Evolutionary conservation across 2,797 vertebrate species (phyloP), one percentile per base, ranked within the genome.

Genomic region (Typhlichthys subterraneus): DNA sequence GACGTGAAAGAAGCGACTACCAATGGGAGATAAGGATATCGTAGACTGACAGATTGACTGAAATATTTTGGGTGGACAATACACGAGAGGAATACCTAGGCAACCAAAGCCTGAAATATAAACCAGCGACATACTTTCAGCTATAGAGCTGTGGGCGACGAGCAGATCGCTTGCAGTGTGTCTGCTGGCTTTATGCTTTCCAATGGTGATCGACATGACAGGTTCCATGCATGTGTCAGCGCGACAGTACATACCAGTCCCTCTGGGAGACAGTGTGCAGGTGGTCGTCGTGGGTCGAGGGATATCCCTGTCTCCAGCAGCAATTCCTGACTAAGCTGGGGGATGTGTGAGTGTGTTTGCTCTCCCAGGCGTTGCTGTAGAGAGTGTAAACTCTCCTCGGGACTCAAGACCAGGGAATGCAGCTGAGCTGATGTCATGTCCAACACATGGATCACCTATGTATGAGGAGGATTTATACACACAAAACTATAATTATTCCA

Each of bases 401-500:
- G 84, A 46, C 88, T 90, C 86, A 99, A 85, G 61, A 94, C 87
- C 79, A 97, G 93, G 0, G 98, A 98, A 84, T 98, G 93, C 38
- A 98, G 93, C 89, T 96, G 95, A 68, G 97, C 95, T 70, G 98
- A 97, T 1, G 96, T 97, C 97, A 99, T 99, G 85, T 99, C 98
- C 79, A 99, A 84, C 77, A 99, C 94, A 77, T 99, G 98, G 13
- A 98, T 96, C 73, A 97, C 94, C 97, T 99, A 31, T 64, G 4
- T 99, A 42, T 64, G 4, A 53, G 14, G 65, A 59, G 45, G 13
- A 48, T 45, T 29, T 6, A 42, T 42, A 42, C 38, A 42, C 38
- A 42, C 38, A 9, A 42, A 42, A 42, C 7, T 5, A 42, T 9
- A 9, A 10, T 42, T 42, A 9, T 42, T 42, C 38, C 38, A 8